Base-by-base conservation (phyloP, 2,113 vertebrate species). In the Oenanthe melanoleuca region DNA sequence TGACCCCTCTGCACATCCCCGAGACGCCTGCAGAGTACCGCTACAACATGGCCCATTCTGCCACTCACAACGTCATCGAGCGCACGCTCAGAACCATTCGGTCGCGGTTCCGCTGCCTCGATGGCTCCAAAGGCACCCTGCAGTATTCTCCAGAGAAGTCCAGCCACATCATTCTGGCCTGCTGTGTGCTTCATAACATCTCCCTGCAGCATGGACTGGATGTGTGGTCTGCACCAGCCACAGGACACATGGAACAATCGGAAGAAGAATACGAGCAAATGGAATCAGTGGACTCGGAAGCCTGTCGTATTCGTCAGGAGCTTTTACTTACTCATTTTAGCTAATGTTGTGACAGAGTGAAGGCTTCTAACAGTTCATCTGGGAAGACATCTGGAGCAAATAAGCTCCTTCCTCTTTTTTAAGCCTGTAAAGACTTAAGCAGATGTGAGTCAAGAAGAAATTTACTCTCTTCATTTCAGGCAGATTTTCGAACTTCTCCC, bases 101-200 rank as follows among this genome's bases (percentile, higher is more conserved):
- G 38, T 98, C 98, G 1, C 98, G 99, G 21, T 99, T 99, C 95
- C 98, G 99, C 70, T 99, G 99, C 96, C 97, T 99, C 88, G 99
- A 99, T 11, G 98, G 99, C 21, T 98, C 98, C 72, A 99, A 98
- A 93, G 99, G 99, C 79, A 99, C 99, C 11, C 93, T 99, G 40
- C 98, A 99, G 96, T 99, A 99, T 82, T 99, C 99, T 22, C 99
- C 99, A 5, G 99, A 99, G 92, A 99, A 99, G 95, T 99, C 99
- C 77, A 98, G 99, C 12, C 98, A 98, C 95, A 99, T 99, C 72
- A 97, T 99, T 85, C 96, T 99, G 93, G 99, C 99, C 71, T 99
- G 99, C 92, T 99, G 99, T 0, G 99, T 99, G 38, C 98, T 99
- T 45, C 99, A 99, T 93, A 99, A 99, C 79, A 98, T 99, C 87